Base-by-base conservation (phyloP, 2,797 vertebrate genomes). In the Meriones psammophilus region DNA sequence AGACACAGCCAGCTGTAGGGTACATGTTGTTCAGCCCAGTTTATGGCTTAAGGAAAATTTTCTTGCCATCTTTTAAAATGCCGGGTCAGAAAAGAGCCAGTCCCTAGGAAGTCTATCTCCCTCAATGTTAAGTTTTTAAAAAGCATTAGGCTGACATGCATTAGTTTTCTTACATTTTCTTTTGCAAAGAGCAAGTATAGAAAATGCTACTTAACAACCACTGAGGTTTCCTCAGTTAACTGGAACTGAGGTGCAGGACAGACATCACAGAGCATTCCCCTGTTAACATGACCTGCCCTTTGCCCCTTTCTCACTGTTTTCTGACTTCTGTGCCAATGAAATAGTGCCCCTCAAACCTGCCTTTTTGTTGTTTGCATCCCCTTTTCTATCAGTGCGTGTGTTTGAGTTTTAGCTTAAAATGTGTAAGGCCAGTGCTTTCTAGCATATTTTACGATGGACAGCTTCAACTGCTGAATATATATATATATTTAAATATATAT, bases 391-490 rank as follows among this genome's bases (percentile, higher is more conserved):
- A 83, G 5, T 15, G 64, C 92, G 30, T 30, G 68, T 7, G 33
- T 91, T 81, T 79, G 42, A 91, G 22, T 94, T 86, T 78, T 33
- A 88, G 8, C 74, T 90, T 78, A 94, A 77, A 58, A 46, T 81
- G 79, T 92, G 30, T 5, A 64, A 88, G 54, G 26, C n/a, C 8
- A 60, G 3, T 58, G 9, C 84, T 33, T 33, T 83, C 39, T 71
- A 76, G 12, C 74, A 93, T 58, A 12, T 71, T 76, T 71, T 46
- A 86, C 79, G 85, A 71, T 69, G 15, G 20, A 76, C 95, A 89
- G 2, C 26, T 56, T 76, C 5, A 73, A 36, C 88, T 89, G 9
- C 15, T 92, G n/a, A 80, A 64, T 89, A 42, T 6, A 42, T 6
- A 42, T 42, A 42, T 42, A 42, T 42, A 42, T 42, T 6, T 42